Percentiles rank a stretch among this genome's conserved stretches.
Conservation (phyloP, 92 coral and sea anemone genomes). For the Hydrozoanthus gracilis region DNA sequence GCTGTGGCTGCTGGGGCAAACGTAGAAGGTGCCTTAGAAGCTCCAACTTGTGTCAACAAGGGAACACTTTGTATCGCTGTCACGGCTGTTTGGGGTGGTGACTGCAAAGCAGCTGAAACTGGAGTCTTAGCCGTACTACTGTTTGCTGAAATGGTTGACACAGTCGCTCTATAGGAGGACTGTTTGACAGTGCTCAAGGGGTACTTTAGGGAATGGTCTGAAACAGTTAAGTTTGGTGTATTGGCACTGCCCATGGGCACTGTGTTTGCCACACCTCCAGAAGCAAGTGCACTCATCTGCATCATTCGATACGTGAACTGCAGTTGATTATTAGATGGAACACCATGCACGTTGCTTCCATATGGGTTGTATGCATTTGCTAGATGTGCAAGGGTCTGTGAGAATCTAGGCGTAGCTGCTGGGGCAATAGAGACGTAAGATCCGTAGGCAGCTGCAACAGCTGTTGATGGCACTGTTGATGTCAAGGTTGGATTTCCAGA, state of each 20-base stretch:
- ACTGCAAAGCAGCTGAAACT: constrained; percentile 42
- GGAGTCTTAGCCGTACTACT: constrained; percentile 51
- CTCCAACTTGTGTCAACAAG: constrained; percentile 51
- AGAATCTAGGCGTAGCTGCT: constrained; percentile 79
- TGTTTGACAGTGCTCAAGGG: constrained; percentile 69
- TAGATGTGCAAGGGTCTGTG: constrained; percentile 93
- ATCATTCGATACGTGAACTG: constrained; percentile 88
- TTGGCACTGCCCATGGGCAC: constrained; percentile 35
- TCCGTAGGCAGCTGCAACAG: constrained; percentile 98
- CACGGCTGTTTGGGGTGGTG: constrained; percentile 57
- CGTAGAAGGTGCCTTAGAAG: constrained; percentile 45
- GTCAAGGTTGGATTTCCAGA: constrained; percentile 70
- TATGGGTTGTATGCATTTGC: constrained; percentile 95
- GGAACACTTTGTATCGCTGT: constrained; percentile 68
- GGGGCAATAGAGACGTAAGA: constrained; percentile 98
- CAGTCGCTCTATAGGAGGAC: constrained; percentile 42
- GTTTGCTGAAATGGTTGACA: neutral
- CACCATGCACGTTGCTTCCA: constrained; percentile 66
- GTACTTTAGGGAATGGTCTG: constrained; percentile 62
- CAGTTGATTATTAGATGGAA: constrained; percentile 58
- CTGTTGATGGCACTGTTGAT: constrained; percentile 65
- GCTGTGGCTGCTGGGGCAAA: constrained; percentile 49
- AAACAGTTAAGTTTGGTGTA: constrained; percentile 41
- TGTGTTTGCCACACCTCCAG: constrained; percentile 65
- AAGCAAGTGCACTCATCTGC: constrained; percentile 76